Evolutionary conservation across 2,888 invertebrate genomes (phyloP).

Genomic region (Temnothorax unifasciatus): DNA sequence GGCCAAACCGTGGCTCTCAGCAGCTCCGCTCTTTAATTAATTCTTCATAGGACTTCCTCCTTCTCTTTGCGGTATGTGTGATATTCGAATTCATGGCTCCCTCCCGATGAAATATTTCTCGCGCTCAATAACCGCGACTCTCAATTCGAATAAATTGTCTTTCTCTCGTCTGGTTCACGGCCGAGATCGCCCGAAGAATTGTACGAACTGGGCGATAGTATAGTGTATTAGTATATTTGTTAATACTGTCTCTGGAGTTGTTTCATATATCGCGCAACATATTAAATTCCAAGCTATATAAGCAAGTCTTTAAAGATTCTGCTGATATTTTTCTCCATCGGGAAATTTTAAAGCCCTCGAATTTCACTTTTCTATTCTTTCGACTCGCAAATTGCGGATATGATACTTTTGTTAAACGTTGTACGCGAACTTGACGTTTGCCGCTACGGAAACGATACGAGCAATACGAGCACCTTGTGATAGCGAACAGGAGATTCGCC

Average conservation of each 20-base stretch:
- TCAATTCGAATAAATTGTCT: neutral
- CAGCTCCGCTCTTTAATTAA: conserved; percentile 37
- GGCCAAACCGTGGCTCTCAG: conserved; percentile 10
- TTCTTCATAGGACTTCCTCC: conserved; percentile 12
- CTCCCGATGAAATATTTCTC: conserved; percentile 11
- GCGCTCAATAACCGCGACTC: neutral
- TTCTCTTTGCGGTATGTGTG: neutral
- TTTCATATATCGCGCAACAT: neutral
- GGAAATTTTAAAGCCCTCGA: neutral
- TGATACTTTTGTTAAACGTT: neutral
- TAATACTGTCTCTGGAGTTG: neutral
- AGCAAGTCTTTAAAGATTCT: neutral
- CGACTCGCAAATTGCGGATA: neutral
- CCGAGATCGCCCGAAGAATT: neutral
- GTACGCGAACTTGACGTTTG: neutral
- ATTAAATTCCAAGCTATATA: neutral
- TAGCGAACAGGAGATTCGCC: conserved; percentile 35
- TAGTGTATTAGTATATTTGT: neutral
- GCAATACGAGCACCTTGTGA: neutral
- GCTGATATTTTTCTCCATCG: neutral
- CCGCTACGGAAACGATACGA: neutral
- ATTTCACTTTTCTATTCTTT: neutral
- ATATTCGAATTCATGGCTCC: conserved; percentile 20
- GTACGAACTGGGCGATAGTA: neutral
- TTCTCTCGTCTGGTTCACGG: neutral